phyloP scores from a whole-genome alignment of 2,888 invertebrate species.

The Tetragonula carbonaria region DNA sequence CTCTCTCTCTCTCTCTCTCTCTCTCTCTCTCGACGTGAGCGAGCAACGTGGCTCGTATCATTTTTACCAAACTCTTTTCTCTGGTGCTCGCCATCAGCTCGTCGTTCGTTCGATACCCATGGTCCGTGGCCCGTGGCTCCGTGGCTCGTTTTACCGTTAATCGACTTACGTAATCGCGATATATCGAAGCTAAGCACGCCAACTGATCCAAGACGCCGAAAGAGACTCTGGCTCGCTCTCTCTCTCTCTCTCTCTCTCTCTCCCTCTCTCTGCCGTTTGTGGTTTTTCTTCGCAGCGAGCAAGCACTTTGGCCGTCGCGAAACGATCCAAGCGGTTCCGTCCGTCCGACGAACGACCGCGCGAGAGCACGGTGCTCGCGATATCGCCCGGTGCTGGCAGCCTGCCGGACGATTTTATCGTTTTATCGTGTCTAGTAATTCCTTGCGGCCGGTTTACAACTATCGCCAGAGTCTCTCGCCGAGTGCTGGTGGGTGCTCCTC shows the following conservation, averaged over 20 bases:
- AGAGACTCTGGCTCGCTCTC: slow-evolving; percentile 16
- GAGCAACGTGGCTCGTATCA: slow-evolving; percentile 56
- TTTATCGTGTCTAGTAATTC: slow-evolving; percentile 77
- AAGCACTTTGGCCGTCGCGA: too few relatives aligned
- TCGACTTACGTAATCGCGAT: slow-evolving; percentile 76
- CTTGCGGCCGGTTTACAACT: slow-evolving; percentile 69
- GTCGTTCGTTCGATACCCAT: slow-evolving; percentile 19
- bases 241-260: too few relatives aligned
- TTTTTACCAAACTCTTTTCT: slow-evolving; percentile 53
- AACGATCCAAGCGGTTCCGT: too few relatives aligned
- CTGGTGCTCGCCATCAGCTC: neutral
- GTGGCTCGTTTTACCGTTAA: slow-evolving; percentile 75
- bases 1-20: neutral
- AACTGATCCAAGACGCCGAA: slow-evolving; percentile 31
- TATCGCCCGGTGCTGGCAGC: slow-evolving; percentile 64
- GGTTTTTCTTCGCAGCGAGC: too few relatives aligned
- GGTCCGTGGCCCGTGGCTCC: neutral
- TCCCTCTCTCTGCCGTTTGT: too few relatives aligned
- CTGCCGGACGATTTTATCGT: slow-evolving; percentile 71
- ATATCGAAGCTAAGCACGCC: slow-evolving; percentile 67
- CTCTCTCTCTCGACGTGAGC: neutral
- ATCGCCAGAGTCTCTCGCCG: slow-evolving; percentile 40
- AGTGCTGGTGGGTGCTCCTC: neutral
- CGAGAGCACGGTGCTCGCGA: slow-evolving; percentile 63
- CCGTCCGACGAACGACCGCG: neutral